phyloP scores from a whole-genome alignment of 2,797 vertebrate species.

The Gobionotothen gibberifrons region DNA sequence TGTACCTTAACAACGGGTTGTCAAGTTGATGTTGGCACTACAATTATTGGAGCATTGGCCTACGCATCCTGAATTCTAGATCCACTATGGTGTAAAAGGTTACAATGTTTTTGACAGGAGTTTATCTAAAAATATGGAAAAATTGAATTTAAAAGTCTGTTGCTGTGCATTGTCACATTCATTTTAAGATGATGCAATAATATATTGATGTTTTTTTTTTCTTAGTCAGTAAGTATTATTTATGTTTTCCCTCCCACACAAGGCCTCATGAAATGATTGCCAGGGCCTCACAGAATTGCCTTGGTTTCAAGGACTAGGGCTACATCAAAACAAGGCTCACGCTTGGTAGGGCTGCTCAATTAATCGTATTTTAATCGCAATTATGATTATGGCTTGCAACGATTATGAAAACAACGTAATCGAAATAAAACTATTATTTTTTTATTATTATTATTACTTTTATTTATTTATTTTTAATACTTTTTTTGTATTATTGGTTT shows the following conservation, averaged over 20 bases:
- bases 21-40: slow-evolving; percentile 6
- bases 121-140: slow-evolving; percentile 2
- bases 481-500: too few relatives aligned
- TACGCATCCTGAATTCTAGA: background rate
- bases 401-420: too few relatives aligned
- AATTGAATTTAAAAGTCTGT: background rate
- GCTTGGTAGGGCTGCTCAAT: too few relatives aligned
- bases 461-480: too few relatives aligned
- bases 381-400: too few relatives aligned
- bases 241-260: slow-evolving; percentile 20
- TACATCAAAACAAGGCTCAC: slow-evolving; percentile 58
- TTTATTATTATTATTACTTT: too few relatives aligned
- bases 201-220: slow-evolving; percentile 5
- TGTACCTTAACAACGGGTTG: slow-evolving; percentile 12
- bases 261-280: slow-evolving; percentile 63
- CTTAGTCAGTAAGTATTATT: slow-evolving; percentile 13
- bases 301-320: slow-evolving; percentile 49
- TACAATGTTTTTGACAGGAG: background rate
- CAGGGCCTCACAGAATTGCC: slow-evolving; percentile 58
- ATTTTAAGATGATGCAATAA: slow-evolving; percentile 28
- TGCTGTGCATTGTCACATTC: slow-evolving; percentile 15
- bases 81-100: background rate
- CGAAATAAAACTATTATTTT: too few relatives aligned
- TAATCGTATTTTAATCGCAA: too few relatives aligned
- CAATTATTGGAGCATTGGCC: too few relatives aligned